Conservation (phyloP, 2,113 vertebrate species). For the Catharus fuscescens region DNA sequence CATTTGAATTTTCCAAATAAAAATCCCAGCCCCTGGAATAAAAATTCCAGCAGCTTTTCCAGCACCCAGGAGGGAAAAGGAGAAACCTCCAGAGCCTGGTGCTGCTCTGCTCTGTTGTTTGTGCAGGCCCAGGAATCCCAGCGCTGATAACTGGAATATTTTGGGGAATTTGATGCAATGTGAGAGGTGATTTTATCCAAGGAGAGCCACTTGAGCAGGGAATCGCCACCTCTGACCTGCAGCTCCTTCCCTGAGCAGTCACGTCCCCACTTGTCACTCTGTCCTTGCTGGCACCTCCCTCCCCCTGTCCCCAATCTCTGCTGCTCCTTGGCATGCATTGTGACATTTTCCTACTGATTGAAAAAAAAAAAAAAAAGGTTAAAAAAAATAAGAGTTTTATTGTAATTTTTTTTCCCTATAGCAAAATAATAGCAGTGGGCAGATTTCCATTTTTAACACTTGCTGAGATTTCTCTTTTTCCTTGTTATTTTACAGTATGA, state of each 20-base stretch:
- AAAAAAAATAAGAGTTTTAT: too few species aligned
- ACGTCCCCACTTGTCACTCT: background rate
- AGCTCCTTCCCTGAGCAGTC: background rate
- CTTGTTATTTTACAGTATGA: background rate
- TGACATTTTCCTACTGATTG: background rate
- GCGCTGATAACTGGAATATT: background rate
- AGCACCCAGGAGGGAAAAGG: background rate
- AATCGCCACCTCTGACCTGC: background rate
- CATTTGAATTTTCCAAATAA: fast-evolving
- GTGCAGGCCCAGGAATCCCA: fast-evolving
- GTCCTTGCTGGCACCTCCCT: background rate
- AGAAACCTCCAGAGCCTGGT: background rate
- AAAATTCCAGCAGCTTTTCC: background rate
- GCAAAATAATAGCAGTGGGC: fast-evolving
- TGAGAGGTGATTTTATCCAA: background rate
- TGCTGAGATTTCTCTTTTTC: background rate
- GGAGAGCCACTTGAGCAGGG: background rate
- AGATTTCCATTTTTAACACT: background rate
- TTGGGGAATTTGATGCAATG: background rate
- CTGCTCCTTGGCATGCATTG: background rate
- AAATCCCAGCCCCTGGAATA: background rate
- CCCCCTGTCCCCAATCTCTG: background rate
- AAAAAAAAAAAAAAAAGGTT: background rate
- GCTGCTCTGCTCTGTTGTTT: fast-evolving
- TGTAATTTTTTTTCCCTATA: fast-evolving